Evolutionary conservation across 2,888 invertebrate genomes (phyloP), one percentile per base, ranked within the genome.

Genomic region (Mermis nigrescens): DNA sequence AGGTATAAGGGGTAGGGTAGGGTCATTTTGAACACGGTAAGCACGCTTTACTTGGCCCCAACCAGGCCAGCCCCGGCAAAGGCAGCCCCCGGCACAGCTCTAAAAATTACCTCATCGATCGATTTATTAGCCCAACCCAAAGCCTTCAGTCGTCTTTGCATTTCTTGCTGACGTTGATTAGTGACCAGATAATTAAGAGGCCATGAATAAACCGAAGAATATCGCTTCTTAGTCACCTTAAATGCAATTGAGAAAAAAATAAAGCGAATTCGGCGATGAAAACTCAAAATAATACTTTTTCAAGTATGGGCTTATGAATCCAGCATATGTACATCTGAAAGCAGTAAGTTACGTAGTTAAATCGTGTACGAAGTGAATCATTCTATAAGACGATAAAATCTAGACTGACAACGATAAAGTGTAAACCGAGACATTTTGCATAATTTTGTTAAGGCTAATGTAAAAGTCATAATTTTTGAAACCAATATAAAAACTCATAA

Each of bases 191-290:
- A 78, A 70, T 85, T 86, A 2, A 95, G 75, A 0, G 95, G 95
- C 85, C 90, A 95, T 0, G 90, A 87, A 76, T 87, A 89, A 1
- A 87, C 86, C 0, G 85, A 85, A 0, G 90, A 86, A 74, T 88
- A 85, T 3, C 94, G 80, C 0, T 81, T 80, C 62, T 82, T 82
- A 0, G 94, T 94, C 1, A 90, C 83, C 73, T 73, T 38, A 12
- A 38, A 38, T n/a, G n/a, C n/a, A n/a, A n/a, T n/a, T n/a, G n/a
- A n/a, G n/a, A n/a, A n/a, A n/a, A n/a, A n/a, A n/a, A n/a, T n/a
- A 38, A 38, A 38, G 19, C 19, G 7, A 38, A 38, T 38, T 38
- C 7, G 12, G 19, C 19, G 38, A 38, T 38, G 38, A 38, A 38
- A 38, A 38, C 7, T 38, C 19, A 12, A 12, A 19, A 12, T 38